Evolutionary conservation across 2,797 vertebrate species (phyloP).

Genomic region (Borostomias antarcticus): DNA sequence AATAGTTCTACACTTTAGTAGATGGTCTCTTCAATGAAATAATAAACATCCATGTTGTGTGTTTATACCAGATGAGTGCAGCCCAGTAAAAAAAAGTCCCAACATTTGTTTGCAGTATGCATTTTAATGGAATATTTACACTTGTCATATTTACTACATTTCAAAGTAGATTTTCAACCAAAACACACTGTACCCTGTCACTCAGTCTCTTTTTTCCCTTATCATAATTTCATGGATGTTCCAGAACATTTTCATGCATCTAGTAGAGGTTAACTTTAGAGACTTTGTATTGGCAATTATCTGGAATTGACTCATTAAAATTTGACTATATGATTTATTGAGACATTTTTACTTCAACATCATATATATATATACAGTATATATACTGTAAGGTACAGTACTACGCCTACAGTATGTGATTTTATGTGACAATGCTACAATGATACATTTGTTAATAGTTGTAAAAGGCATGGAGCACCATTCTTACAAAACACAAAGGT

Average conservation of each 20-base stretch:
- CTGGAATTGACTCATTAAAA: neutral
- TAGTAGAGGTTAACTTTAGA: too few species aligned
- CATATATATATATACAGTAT: neutral
- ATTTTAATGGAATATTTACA: too few species aligned
- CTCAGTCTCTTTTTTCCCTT: too few species aligned
- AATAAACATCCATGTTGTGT: neutral
- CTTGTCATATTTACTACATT: too few species aligned
- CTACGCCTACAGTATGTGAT: neutral
- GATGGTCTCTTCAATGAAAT: neutral
- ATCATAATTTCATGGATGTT: too few species aligned
- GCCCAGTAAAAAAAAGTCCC: too few species aligned
- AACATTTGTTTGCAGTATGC: too few species aligned
- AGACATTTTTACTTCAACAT: neutral
- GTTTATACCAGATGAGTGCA: too few species aligned
- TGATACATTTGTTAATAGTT: neutral
- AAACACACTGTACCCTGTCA: too few species aligned
- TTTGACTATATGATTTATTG: neutral
- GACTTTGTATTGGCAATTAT: too few species aligned
- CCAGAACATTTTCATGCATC: neutral
- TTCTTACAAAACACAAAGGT: slow-evolving; percentile 41
- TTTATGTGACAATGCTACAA: neutral
- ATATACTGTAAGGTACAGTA: neutral
- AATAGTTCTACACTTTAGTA: too few species aligned
- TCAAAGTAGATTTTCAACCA: too few species aligned
- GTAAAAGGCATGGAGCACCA: slow-evolving; percentile 31